Percentiles rank a stretch among this genome's conserved stretches.
These are phyloP conservation scores for Tetraneura akinire DNA, from an alignment of 1,140 invertebrate species.

Conservation along the genomic window DNA sequence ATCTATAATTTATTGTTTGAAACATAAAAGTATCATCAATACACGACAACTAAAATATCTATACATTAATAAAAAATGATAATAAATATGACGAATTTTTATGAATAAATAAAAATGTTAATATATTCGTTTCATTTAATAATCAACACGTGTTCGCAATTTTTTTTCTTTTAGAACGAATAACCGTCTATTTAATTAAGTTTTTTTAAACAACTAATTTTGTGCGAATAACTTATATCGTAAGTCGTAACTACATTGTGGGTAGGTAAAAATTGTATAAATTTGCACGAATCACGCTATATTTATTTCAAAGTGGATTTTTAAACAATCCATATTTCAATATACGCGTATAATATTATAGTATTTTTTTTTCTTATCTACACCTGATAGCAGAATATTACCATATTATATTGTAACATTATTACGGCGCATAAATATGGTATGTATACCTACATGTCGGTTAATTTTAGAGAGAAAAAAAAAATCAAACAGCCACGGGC, in stretches of 20 bases:
- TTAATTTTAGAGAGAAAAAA: conserved; percentile 7
- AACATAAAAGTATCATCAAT: too few species aligned
- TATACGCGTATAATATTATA: too few species aligned
- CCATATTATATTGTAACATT: neutral
- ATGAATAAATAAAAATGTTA: too few species aligned
- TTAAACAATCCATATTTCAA: too few species aligned
- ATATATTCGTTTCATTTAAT: too few species aligned
- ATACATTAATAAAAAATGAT: too few species aligned
- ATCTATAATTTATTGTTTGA: too few species aligned
- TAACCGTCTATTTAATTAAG: neutral
- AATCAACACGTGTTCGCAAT: neutral
- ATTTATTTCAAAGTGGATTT: neutral
- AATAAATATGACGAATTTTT: too few species aligned
- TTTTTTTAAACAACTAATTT: neutral
- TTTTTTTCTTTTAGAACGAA: neutral
- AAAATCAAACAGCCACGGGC: conserved; percentile 4
- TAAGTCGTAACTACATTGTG: neutral
- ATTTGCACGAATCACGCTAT: neutral
- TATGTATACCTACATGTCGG: neutral
- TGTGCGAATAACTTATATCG: conserved; percentile 13
- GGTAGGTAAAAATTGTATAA: neutral
- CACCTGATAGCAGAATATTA: conserved; percentile 4
- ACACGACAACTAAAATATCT: too few species aligned
- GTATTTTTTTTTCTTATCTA: too few species aligned
- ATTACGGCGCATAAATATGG: neutral